A percentile compares a stretch with the other conserved stretches of the same genome.
Evolutionary conservation across 2,113 vertebrate genomes (phyloP).

Genomic region (Ctenomys sociabilis): DNA sequence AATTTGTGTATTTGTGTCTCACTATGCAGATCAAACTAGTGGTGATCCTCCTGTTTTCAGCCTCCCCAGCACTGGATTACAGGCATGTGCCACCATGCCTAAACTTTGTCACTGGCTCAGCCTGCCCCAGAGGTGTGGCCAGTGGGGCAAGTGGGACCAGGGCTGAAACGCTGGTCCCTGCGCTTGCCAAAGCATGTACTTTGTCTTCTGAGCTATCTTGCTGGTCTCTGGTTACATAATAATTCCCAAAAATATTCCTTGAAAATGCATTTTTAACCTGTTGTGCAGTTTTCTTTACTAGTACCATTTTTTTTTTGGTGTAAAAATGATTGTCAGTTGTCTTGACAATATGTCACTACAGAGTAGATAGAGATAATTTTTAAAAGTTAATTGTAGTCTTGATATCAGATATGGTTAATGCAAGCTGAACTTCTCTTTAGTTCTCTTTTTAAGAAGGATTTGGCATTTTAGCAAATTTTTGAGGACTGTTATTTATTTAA

Average conservation of each 20-base stretch:
- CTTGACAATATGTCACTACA: background rate
- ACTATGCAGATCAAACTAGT: no score
- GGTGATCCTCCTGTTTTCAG: no score
- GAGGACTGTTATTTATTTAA: background rate
- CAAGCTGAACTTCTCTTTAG: constrained; percentile 5
- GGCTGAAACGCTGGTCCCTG: no score
- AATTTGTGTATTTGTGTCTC: no score
- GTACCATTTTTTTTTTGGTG: background rate
- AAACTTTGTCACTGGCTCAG: no score
- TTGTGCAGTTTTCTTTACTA: background rate
- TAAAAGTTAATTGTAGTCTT: background rate
- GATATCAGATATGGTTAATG: background rate
- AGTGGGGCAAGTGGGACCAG: no score
- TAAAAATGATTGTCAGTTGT: background rate
- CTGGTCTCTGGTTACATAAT: no score
- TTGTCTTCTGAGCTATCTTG: no score
- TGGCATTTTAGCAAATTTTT: background rate
- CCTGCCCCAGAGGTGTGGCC: no score
- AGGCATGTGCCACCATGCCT: no score
- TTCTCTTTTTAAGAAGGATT: constrained; percentile 3
- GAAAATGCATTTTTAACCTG: background rate
- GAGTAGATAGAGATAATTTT: background rate
- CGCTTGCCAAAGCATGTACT: no score
- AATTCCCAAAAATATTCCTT: background rate
- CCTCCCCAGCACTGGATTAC: no score